phyloP scores from a whole-genome alignment of 2,888 invertebrate species.

The Hermaeophaga mercurialis region DNA sequence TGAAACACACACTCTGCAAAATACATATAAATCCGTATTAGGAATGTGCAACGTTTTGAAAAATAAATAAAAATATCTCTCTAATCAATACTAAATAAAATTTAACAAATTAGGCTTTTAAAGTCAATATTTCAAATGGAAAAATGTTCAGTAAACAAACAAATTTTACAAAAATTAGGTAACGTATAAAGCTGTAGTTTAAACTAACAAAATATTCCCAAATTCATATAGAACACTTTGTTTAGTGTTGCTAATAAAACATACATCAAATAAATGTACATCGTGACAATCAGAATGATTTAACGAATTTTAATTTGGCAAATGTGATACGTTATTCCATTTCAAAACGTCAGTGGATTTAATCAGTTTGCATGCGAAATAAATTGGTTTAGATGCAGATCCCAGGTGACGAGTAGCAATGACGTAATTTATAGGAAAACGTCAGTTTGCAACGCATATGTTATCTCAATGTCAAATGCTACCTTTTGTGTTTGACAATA shows the following conservation, averaged over 20 bases:
- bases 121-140: too few relatives aligned
- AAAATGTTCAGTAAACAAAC: too few relatives aligned
- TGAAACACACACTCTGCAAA: too few relatives aligned
- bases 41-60: too few relatives aligned
- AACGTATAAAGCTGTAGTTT: neutral
- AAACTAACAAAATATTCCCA: neutral
- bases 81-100: too few relatives aligned
- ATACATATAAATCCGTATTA: too few relatives aligned
- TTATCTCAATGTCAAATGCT: slow-evolving; percentile 48
- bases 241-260: slow-evolving; percentile 4
- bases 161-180: neutral
- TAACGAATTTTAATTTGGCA: slow-evolving; percentile 37
- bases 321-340: slow-evolving; percentile 36
- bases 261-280: slow-evolving; percentile 20
- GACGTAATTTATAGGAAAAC: slow-evolving; percentile 45
- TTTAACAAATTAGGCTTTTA: too few relatives aligned
- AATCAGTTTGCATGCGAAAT: slow-evolving; percentile 33
- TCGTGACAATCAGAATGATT: slow-evolving; percentile 34
- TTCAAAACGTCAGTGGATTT: slow-evolving; percentile 35
- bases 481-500: slow-evolving; percentile 50
- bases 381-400: slow-evolving; percentile 34
- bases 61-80: too few relatives aligned
- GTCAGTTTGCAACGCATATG: slow-evolving; percentile 46
- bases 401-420: slow-evolving; percentile 45
- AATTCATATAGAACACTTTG: neutral